Base-by-base conservation (phyloP, 2,888 invertebrate species). In the Halictus quadricinctus region DNA sequence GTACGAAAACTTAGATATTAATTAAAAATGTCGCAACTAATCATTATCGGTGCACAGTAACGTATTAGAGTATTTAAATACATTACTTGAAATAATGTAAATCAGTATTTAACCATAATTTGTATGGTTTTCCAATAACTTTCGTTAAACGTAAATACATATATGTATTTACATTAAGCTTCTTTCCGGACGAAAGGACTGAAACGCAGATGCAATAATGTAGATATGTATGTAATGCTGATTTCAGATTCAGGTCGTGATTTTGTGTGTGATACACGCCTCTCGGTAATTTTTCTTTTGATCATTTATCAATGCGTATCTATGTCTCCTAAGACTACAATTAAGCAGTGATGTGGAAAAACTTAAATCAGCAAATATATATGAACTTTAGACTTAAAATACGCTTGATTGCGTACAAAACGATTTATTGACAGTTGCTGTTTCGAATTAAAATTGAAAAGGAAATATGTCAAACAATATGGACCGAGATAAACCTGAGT, bases 401-500 rank as follows among this genome's bases (percentile, higher is more conserved):
- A 41, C 46, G 10, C 15, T 72, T 75, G 18, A n/a, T 64, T 25
- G 15, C 4, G 12, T 79, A 18, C 4, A 66, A 64, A 36, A 75
- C 21, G 1, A 70, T 79, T 75, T 79, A 41, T 76, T 83, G 72
- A 84, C 58, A 64, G 41, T 77, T 15, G 8, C 15, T 70, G 54
- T 74, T 41, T 25, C 43, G 36, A 64, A 54, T 72, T 13, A 15
- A 54, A 36, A 73, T 70, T 72, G 43, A 54, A 21, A 75, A 60
- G 46, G 58, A 78, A 81, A 81, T 12, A 90, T 90, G 83, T 87
- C 87, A 75, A 82, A 84, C 48, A 76, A 50, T 58, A 90, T 88
- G 87, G 85, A 90, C 21, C 84, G 85, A 60, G 88, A 90, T 64
- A 90, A 88, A 69, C 54, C 50, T 29, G 83, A 87, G 29, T 18